Base-by-base conservation (phyloP, 30 jellyfish, hydroid and myxozoan species). In the Cassiopea andromeda region DNA sequence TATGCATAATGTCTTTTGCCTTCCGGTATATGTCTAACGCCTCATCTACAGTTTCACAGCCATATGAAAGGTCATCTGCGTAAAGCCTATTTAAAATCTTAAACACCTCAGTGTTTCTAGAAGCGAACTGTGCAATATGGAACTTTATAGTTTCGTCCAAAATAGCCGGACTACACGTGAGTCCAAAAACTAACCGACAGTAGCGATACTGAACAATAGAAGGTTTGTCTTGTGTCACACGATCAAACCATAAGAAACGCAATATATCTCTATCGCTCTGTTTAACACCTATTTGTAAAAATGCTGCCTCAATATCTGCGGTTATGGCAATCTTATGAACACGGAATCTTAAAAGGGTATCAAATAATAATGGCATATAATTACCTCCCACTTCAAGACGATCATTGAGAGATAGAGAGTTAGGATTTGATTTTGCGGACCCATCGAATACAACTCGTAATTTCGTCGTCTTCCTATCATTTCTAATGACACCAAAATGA, bases 391-490 rank as follows among this genome's bases (percentile, higher is more conserved):
- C 14, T 73, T 88, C 73, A 18, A 78, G 75, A 48, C 87, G 47
- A 58, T 88, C 96, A 88, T 88, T 79, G 5, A 87, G 70, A 9
- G 85, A 77, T 27, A 77, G 84, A 58, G 66, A 38, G 50, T 87
- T 68, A 44, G 70, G 27, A 38, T 44, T 60, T 1, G 89, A 60
- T 74, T 69, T 87, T 12, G 94, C 94, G 50, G 78, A 18, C 70
- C 94, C 94, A 87, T 87, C 89, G 54, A 87, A 87, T 74, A 87
- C 94, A 58, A 77, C 70, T 44, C 94, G 89, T 27, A 87, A 69
- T 46, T 67, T 87, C 6, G 94, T 87, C 0, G 94, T 76, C 5
- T 76, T 75, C 16, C 57, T 79, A 46, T 78, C 96, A 18, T 68
- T 87, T 75, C 84, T 60, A 14, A 69, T 85, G 14, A 88, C 91